Conservation (phyloP, 2,888 invertebrate species). For the Diarsia mendica region DNA sequence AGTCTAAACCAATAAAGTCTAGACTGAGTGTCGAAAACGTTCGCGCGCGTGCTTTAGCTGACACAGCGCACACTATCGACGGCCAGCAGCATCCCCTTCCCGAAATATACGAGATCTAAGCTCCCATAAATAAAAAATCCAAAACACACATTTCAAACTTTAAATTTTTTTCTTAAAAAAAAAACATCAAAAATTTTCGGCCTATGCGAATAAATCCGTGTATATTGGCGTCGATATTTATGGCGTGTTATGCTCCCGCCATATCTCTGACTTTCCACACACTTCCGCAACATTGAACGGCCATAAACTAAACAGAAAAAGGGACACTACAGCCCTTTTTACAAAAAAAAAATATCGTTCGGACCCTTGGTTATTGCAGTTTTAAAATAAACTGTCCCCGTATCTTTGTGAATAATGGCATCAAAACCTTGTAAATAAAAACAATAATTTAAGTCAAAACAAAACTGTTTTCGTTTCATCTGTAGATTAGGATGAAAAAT, state of each 20-base stretch:
- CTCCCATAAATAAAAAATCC: constrained; percentile 56
- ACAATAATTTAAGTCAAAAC: constrained; percentile 35
- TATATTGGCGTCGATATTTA: constrained; percentile 81
- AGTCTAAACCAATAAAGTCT: constrained; percentile 54
- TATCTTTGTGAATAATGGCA: constrained; percentile 59
- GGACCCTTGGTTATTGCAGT: constrained; percentile 65
- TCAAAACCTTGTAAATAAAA: constrained; percentile 50
- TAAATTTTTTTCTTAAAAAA: constrained; percentile 39
- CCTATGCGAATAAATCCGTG: constrained; percentile 72
- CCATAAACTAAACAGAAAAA: constrained; percentile 80
- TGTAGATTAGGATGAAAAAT: constrained; percentile 51
- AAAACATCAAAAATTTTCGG: constrained; percentile 10
- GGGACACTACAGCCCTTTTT: constrained; percentile 77
- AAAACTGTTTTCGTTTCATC: constrained; percentile 36
- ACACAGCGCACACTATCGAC: constrained; percentile 51
- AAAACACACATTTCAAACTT: constrained; percentile 56
- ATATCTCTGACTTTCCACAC: constrained; percentile 84
- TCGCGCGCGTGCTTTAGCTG: constrained; percentile 20
- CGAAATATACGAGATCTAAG: constrained; percentile 41
- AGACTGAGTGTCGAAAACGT: constrained; percentile 35
- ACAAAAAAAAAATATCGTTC: constrained; percentile 71
- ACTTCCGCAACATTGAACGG: constrained; percentile 86
- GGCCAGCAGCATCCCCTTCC: constrained; percentile 33
- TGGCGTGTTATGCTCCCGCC: constrained; percentile 78
- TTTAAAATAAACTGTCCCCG: constrained; percentile 61